Base-by-base conservation (phyloP, 2,888 invertebrate genomes). In the Athalia cordata region DNA sequence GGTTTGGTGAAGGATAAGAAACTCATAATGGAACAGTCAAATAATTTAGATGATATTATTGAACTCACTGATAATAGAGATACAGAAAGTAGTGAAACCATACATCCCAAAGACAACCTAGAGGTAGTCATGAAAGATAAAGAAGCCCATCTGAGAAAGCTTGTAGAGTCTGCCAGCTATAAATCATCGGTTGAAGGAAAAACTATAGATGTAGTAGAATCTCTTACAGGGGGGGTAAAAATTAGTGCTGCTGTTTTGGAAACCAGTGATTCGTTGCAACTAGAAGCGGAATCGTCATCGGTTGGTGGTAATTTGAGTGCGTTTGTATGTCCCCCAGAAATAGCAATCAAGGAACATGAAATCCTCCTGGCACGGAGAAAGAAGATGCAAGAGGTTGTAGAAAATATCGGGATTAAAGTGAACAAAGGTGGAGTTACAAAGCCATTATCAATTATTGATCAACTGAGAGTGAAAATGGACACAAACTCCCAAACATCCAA, bases 311-410 rank as follows among this genome's bases (percentile, higher is more conserved):
- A 90, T 80, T 79, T 90, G 3, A 89, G 86, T 65, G 89, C 83
- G 0, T 90, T 90, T 59, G 90, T 90, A 13, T 90, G 89, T 72
- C 86, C 89, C 0, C 86, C 87, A 2, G 91, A 91, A 68, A 80
- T 91, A 6, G 88, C 90, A 13, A 88, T 91, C 62, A 91, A 91
- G 62, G 92, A 92, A 59, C 87, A 89, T 5, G 90, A 91, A 79
- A 91, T 92, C 75, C 91, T 92, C 80, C 86, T 91, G 59, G 91
- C 92, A 80, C 88, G 92, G 0, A 87, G 91, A 68, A 89, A 90
- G 77, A 91, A 90, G 79, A 92, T 92, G 92, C 90, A 91, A 62
- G 92, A 92, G 81, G 88, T 92, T 5, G 85, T 85, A 3, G 82
- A 88, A 6, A 84, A 88, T 70, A 88, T 88, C 57, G 87, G 87